These are phyloP conservation scores for Hydrozoanthus tunicans DNA, from an alignment of 64 coral and sea anemone species.

Conservation along the genomic window DNA sequence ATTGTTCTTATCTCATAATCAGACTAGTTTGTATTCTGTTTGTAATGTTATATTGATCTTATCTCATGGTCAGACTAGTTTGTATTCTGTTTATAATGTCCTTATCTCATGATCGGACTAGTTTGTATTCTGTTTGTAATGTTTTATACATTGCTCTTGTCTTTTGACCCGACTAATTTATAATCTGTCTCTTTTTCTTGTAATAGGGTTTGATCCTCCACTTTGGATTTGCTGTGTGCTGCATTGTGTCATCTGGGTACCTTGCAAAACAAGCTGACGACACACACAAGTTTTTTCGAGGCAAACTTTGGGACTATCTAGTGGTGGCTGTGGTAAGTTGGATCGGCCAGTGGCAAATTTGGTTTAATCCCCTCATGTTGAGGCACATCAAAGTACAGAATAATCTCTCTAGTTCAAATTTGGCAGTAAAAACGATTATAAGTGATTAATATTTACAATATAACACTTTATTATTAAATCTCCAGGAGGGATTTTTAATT, in stretches of 20 bases:
- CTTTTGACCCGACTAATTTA: no score
- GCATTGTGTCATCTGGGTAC: conserved; percentile 30
- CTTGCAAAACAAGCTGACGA: conserved; percentile 10
- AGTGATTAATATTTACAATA: no score
- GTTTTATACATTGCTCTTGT: no score
- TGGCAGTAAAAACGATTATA: no score
- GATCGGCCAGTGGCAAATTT: not conserved
- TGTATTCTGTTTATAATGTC: no score
- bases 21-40: not conserved
- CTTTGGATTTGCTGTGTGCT: conserved; percentile 26
- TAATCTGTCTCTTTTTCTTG: not conserved
- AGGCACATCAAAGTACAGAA: not conserved
- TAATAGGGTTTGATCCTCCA: conserved; percentile 20
- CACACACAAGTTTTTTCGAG: not conserved
- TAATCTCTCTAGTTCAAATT: no score
- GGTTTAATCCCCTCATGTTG: not conserved
- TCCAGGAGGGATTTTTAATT: no score
- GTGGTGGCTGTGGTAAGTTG: conserved; percentile 40
- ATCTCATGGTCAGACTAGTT: no score
- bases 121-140: no score
- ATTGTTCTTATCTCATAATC: not conserved
- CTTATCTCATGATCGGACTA: no score
- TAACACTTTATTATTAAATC: no score
- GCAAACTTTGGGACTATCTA: not conserved
- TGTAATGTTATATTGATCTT: no score